phyloP scores from a whole-genome alignment of 2,113 vertebrate genomes.

The Pteruthius melanotis region DNA sequence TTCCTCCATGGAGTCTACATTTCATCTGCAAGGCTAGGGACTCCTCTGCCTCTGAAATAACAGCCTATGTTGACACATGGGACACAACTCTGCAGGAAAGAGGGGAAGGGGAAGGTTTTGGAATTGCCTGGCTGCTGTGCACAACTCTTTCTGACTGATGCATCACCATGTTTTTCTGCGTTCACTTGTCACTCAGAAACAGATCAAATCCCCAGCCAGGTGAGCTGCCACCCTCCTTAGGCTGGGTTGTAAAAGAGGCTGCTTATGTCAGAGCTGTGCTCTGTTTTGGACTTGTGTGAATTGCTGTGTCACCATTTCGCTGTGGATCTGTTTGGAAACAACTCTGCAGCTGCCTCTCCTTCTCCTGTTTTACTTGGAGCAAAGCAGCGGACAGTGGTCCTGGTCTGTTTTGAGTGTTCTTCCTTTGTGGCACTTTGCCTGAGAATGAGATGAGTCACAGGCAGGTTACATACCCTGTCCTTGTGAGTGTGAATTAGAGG shows the following conservation, averaged over 20 bases:
- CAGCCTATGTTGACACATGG: not conserved
- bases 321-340: not conserved
- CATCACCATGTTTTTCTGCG: not conserved
- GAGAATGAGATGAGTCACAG: not conserved
- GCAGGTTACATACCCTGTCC: conserved; percentile 6
- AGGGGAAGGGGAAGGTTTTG: not conserved
- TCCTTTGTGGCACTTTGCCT: conserved; percentile 45
- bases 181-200: not conserved
- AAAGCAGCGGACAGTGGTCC: accelerated
- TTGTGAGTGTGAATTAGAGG: not conserved
- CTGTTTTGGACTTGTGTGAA: not conserved
- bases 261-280: not conserved
- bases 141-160: not conserved
- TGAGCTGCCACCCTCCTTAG: not conserved
- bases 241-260: not conserved
- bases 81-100: not conserved
- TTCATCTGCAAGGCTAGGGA: not conserved
- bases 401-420: not conserved
- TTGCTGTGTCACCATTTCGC: not conserved
- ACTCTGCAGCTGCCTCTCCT: not conserved
- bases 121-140: not conserved
- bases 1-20: not conserved
- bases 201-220: not conserved
- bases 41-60: not conserved
- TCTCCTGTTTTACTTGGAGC: conserved; percentile 25